Conservation (phyloP, 2,888 invertebrate genomes). For the Dascillus cervinus region DNA sequence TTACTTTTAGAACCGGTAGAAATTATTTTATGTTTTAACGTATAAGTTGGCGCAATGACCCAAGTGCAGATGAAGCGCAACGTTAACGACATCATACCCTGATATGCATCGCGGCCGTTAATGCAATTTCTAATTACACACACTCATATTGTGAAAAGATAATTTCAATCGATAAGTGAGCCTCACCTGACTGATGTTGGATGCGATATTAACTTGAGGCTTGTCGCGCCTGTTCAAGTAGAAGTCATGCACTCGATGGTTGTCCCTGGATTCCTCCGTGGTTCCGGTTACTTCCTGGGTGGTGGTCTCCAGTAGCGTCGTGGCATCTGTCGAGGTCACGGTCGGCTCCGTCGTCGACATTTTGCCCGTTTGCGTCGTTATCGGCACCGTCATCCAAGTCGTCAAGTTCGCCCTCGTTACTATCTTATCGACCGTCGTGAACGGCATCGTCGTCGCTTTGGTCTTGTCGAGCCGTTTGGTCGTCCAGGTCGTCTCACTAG, state of each 20-base stretch:
- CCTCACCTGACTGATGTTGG: constrained; percentile 40
- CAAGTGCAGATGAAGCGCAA: no score
- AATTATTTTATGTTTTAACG: no score
- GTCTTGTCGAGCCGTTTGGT: constrained; percentile 15
- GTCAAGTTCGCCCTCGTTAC: constrained; percentile 9
- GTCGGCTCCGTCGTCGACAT: constrained; percentile 34
- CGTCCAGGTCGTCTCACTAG: constrained; percentile 7
- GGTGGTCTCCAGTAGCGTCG: constrained; percentile 49
- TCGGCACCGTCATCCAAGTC: constrained; percentile 40
- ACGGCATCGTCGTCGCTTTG: constrained; percentile 25
- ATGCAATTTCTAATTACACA: neutral
- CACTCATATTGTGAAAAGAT: neutral
- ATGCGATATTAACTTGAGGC: constrained; percentile 38
- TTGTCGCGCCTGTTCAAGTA: constrained; percentile 37
- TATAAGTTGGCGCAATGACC: no score
- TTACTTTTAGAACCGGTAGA: no score
- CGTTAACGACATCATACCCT: neutral
- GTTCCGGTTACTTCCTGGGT: constrained; percentile 47
- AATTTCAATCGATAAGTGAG: no score
- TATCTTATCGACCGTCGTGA: constrained; percentile 13
- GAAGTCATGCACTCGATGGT: constrained; percentile 45
- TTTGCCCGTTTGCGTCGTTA: constrained; percentile 45
- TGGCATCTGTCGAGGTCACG: constrained; percentile 25
- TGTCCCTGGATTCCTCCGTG: constrained; percentile 44
- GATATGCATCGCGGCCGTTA: neutral